Evolutionary conservation across 2,113 vertebrate genomes (phyloP).

Genomic region (Herpailurus yagouaroundi): DNA sequence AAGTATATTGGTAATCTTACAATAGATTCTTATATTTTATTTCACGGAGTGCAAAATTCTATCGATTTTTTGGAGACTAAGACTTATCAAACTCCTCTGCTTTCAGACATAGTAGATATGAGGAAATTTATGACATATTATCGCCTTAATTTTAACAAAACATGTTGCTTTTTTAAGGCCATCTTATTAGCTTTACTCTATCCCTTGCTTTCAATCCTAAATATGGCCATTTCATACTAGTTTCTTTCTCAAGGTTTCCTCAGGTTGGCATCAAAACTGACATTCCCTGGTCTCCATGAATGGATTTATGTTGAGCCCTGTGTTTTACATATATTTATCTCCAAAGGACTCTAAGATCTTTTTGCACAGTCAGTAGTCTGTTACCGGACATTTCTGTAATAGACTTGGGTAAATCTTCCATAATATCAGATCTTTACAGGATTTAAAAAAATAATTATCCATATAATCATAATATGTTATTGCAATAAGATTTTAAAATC

Average conservation of each 20-base stretch:
- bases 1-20: background rate
- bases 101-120: background rate
- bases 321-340: background rate
- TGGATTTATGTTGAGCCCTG: background rate
- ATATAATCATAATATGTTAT: background rate
- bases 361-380: rapidly evolving
- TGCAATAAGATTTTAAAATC: background rate
- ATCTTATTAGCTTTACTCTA: background rate
- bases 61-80: background rate
- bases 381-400: background rate
- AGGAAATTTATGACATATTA: background rate
- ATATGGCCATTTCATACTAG: background rate
- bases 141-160: background rate
- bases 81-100: background rate
- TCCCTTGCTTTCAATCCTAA: background rate
- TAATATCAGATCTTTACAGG: background rate
- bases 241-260: background rate
- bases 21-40: background rate
- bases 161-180: background rate
- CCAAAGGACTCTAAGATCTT: background rate
- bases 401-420: background rate
- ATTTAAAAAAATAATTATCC: background rate
- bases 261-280: background rate
- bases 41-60: background rate
- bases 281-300: background rate